Conservation (phyloP, 2,113 vertebrate genomes). For the Menura novaehollandiae region DNA sequence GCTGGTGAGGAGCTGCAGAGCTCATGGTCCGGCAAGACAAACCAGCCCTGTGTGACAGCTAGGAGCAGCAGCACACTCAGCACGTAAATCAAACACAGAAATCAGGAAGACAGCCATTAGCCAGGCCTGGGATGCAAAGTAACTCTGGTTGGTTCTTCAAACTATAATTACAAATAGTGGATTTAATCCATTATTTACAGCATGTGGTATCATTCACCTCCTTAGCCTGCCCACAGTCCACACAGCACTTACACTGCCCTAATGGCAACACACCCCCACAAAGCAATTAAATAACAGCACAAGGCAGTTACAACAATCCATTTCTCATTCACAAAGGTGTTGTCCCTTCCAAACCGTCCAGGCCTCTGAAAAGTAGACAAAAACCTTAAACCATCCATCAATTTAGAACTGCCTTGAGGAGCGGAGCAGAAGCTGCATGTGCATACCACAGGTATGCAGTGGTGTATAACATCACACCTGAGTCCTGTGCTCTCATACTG, state of each 20-base stretch:
- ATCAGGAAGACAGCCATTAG: neutral
- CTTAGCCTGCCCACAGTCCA: neutral
- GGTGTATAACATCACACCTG: fast-evolving
- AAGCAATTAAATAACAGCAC: neutral
- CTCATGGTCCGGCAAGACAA: neutral
- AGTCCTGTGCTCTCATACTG: fast-evolving
- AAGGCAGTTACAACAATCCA: neutral
- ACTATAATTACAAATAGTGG: neutral
- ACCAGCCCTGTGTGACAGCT: neutral
- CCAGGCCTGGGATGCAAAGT: neutral
- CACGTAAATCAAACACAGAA: neutral
- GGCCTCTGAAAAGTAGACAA: neutral
- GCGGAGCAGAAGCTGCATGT: neutral
- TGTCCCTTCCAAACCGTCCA: neutral
- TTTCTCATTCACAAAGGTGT: neutral
- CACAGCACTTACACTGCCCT: neutral
- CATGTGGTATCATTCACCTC: neutral
- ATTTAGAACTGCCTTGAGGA: neutral
- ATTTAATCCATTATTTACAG: neutral
- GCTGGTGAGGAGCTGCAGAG: neutral
- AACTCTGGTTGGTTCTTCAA: neutral
- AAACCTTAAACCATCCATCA: neutral
- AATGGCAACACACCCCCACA: neutral
- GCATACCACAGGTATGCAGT: neutral
- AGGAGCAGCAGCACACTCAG: neutral